These are phyloP conservation scores for Pararge aegeria DNA, from an alignment of 1,140 invertebrate species.

Conservation along the genomic window DNA sequence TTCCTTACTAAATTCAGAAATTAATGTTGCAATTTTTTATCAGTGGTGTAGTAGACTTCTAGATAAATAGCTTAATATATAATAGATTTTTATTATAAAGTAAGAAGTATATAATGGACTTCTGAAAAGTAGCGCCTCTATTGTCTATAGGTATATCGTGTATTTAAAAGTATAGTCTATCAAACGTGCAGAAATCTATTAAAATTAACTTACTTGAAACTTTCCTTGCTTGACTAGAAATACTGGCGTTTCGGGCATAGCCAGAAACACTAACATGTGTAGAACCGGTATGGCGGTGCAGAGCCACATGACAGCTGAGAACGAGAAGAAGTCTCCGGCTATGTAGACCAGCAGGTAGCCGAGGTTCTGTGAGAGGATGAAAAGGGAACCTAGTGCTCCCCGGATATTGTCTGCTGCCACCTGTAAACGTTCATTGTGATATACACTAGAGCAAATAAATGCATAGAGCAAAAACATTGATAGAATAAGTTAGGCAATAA, in stretches of 20 bases:
- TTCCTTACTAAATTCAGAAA: too few species aligned
- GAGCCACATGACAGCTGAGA: conserved; percentile 70
- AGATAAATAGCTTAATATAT: too few species aligned
- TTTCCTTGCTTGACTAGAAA: conserved; percentile 77
- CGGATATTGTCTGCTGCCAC: conserved; percentile 68
- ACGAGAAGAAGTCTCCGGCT: conserved; percentile 72
- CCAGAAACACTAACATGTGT: conserved; percentile 69
- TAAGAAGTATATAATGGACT: too few species aligned
- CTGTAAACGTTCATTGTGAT: conserved; percentile 26
- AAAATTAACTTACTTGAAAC: conserved; percentile 44
- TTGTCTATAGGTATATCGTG: too few species aligned
- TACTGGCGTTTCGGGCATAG: conserved; percentile 79
- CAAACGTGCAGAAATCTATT: neutral
- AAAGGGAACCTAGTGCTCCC: conserved; percentile 76
- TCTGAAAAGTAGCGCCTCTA: too few species aligned
- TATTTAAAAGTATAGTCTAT: too few species aligned
- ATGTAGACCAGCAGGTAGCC: conserved; percentile 78
- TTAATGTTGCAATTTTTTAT: too few species aligned
- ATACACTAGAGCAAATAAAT: too few species aligned
- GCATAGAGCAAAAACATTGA: neutral
- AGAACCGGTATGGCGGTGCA: conserved; percentile 65
- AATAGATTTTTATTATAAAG: too few species aligned
- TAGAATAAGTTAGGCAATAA: too few species aligned
- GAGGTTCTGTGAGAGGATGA: conserved; percentile 76
- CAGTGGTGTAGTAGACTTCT: too few species aligned